phyloP scores from a whole-genome alignment of 2,797 vertebrate species.

The Leptatherina wallacei region DNA sequence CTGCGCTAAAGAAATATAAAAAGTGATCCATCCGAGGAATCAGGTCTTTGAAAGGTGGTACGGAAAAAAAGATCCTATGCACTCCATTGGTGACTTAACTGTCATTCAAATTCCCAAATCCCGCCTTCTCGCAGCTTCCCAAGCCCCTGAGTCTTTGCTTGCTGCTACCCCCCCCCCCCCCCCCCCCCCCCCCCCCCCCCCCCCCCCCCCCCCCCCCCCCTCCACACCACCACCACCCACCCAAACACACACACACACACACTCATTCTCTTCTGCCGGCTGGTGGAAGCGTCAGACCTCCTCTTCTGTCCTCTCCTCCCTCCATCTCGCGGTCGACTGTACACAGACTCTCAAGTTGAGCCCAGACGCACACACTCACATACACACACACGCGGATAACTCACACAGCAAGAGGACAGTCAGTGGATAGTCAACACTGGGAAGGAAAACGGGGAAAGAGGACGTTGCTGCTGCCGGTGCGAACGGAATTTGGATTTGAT shows the following conservation, averaged over 20 bases:
- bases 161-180: slow-evolving; percentile 34
- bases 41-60: too few species aligned
- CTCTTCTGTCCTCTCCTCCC: slow-evolving; percentile 58
- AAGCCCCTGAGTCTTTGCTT: slow-evolving; percentile 26
- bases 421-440: slow-evolving; percentile 31
- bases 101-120: slow-evolving; percentile 65
- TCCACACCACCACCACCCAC: too few species aligned
- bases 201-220: too few species aligned
- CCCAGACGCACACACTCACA: slow-evolving; percentile 45
- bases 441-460: slow-evolving; percentile 27
- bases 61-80: slow-evolving; percentile 5
- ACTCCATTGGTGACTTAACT: slow-evolving; percentile 67
- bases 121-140: slow-evolving; percentile 55
- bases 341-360: slow-evolving; percentile 70
- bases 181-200: too few species aligned
- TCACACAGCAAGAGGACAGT: slow-evolving; percentile 31
- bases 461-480: slow-evolving; percentile 43
- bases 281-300: slow-evolving; percentile 65
- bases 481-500: slow-evolving; percentile 55
- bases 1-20: neutral
- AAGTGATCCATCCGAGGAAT: neutral
- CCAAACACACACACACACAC: too few species aligned
- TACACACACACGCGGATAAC: slow-evolving; percentile 42
- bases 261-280: slow-evolving; percentile 59
- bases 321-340: slow-evolving; percentile 67